Evolutionary conservation across 1,140 invertebrate genomes (phyloP).

Genomic region (Octopus bimaculoides): DNA sequence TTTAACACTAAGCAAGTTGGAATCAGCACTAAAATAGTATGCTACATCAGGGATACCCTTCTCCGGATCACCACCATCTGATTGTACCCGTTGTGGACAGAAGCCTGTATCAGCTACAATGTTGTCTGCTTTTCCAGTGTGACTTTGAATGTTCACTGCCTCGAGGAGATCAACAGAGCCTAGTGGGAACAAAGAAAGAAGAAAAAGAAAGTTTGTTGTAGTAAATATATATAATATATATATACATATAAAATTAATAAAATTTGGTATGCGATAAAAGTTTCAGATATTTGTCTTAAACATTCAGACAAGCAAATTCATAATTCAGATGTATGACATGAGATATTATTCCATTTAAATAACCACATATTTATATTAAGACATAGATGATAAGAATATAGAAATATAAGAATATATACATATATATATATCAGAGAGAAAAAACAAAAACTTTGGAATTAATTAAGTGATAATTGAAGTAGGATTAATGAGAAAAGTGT

Average conservation of each 20-base stretch:
- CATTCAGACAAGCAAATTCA: not conserved
- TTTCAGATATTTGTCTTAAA: not conserved
- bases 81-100: not conserved
- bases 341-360: not conserved
- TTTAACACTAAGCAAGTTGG: conserved; percentile 1
- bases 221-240: not conserved
- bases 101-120: not conserved
- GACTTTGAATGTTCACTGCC: not conserved
- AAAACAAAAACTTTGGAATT: too few relatives aligned
- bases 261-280: not conserved
- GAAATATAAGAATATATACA: too few relatives aligned
- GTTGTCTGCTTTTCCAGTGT: not conserved
- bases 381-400: not conserved
- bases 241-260: not conserved
- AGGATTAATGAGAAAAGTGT: too few relatives aligned
- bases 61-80: not conserved
- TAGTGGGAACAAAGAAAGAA: not conserved
- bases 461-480: too few relatives aligned
- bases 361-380: not conserved
- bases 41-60: not conserved
- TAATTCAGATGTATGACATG: not conserved
- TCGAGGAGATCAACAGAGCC: not conserved
- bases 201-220: not conserved
- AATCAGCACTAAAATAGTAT: not conserved
- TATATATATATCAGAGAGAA: too few relatives aligned